Evolutionary conservation across 2,113 vertebrate genomes (phyloP).

Genomic region (Trinectes maculatus): DNA sequence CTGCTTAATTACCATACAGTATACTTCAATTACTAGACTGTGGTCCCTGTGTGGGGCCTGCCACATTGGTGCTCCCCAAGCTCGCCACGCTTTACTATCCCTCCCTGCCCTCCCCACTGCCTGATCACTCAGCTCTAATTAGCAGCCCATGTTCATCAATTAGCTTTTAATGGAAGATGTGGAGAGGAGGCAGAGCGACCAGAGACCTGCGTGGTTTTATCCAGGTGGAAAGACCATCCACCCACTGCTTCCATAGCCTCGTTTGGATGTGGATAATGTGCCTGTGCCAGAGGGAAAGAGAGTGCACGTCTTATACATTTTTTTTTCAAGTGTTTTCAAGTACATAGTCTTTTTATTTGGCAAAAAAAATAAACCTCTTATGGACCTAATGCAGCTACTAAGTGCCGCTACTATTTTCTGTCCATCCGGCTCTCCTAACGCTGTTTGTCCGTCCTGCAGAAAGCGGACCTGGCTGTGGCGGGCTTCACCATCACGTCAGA

Average conservation of each 20-base stretch:
- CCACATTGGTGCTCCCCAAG: conserved; percentile 63
- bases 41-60: conserved; percentile 70
- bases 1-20: conserved; percentile 75
- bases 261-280: conserved; percentile 54
- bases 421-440: conserved; percentile 37
- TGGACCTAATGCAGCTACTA: background rate
- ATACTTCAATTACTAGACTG: conserved; percentile 77
- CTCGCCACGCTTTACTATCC: conserved; percentile 45
- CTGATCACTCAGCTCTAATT: conserved; percentile 78
- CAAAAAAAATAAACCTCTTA: conserved; percentile 25
- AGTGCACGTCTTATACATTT: conserved; percentile 33
- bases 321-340: conserved; percentile 23
- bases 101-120: conserved; percentile 53
- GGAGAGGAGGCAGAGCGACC: conserved; percentile 55
- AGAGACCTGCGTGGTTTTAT: conserved; percentile 62
- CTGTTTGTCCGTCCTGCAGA: conserved; percentile 79
- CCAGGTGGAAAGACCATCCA: conserved; percentile 70
- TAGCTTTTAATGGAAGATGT: conserved; percentile 76
- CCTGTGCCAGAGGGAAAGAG: conserved; percentile 20
- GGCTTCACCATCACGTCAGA: conserved; percentile 96
- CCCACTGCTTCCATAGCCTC: conserved; percentile 64
- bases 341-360: conserved; percentile 28
- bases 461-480: conserved; percentile 93
- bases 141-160: conserved; percentile 79
- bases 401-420: conserved; percentile 41